These are phyloP conservation scores for Caenorhabditis panamensis DNA, from an alignment of 2,888 invertebrate species.

Conservation along the genomic window DNA sequence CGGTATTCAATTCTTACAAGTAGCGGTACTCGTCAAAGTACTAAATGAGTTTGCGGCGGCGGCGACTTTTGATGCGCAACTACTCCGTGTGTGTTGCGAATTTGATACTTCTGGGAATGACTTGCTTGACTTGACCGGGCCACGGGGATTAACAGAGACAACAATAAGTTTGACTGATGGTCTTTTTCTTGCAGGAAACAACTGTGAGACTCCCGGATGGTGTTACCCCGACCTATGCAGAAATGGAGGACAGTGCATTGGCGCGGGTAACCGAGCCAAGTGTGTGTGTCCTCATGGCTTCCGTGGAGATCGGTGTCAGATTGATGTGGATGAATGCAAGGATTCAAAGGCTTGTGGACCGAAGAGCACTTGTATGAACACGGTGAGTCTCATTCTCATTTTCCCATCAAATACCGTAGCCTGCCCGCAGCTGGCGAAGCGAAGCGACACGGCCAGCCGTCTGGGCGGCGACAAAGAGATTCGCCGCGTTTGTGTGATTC, in stretches of 20 bases:
- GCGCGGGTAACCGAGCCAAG: slow-evolving; percentile 5
- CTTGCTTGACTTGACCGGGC: too few relatives aligned
- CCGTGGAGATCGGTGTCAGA: slow-evolving; percentile 85
- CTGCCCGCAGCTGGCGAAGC: slow-evolving; percentile 48
- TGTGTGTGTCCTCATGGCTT: slow-evolving; percentile 61
- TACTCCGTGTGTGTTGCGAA: slow-evolving; percentile 53
- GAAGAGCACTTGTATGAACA: slow-evolving; percentile 41
- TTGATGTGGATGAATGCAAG: slow-evolving; percentile 83
- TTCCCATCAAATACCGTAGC: slow-evolving; percentile 55
- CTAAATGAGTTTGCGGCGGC: background rate
- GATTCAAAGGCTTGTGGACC: slow-evolving; percentile 84
- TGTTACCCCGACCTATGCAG: slow-evolving; percentile 52
- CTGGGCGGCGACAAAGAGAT: slow-evolving; percentile 16
- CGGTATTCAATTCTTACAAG: background rate
- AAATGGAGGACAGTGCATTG: slow-evolving; percentile 65
- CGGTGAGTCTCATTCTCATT: slow-evolving; percentile 32
- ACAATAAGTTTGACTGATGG: background rate
- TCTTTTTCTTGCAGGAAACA: slow-evolving; percentile 30
- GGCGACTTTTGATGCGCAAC: slow-evolving; percentile 22
- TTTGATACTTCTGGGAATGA: slow-evolving; percentile 51
- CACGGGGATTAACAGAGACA: slow-evolving; percentile 23
- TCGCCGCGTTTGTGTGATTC: slow-evolving; percentile 40
- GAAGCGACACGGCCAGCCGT: slow-evolving; percentile 19
- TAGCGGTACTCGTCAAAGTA: slow-evolving; percentile 28
- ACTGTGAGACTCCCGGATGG: slow-evolving; percentile 24